phyloP scores from a whole-genome alignment of 1,140 invertebrate species.

The Diachasma alloeum region DNA sequence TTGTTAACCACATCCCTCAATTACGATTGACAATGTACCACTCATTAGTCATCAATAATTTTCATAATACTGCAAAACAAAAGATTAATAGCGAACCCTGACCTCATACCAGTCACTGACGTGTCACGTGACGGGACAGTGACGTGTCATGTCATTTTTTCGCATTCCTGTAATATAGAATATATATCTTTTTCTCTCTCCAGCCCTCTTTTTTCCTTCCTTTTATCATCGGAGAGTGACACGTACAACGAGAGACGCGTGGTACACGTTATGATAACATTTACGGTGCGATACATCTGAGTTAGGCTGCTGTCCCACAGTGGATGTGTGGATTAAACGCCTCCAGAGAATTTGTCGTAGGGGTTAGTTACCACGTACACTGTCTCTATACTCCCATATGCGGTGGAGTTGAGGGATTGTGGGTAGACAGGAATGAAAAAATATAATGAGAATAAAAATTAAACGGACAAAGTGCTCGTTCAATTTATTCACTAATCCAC shows the following conservation, averaged over 20 bases:
- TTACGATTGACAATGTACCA: too few species aligned
- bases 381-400: background rate
- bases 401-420: background rate
- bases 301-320: background rate
- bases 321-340: background rate
- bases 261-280: background rate
- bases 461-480: background rate
- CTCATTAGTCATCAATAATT: too few species aligned
- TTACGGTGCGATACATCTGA: background rate
- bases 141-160: background rate
- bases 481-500: slow-evolving; percentile 32
- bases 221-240: background rate
- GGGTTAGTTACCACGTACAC: background rate
- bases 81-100: too few species aligned
- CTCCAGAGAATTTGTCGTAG: background rate
- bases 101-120: too few species aligned
- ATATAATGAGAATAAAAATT: background rate
- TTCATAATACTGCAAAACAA: too few species aligned
- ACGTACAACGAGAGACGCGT: background rate
- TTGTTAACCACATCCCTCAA: too few species aligned
- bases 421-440: background rate
- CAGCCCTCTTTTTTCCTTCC: background rate
- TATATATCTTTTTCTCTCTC: background rate
- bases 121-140: too few species aligned
- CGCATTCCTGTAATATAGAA: background rate